These are phyloP conservation scores for Drosophila tropicalis DNA, from an alignment of 1,140 invertebrate genomes.

Conservation along the genomic window DNA sequence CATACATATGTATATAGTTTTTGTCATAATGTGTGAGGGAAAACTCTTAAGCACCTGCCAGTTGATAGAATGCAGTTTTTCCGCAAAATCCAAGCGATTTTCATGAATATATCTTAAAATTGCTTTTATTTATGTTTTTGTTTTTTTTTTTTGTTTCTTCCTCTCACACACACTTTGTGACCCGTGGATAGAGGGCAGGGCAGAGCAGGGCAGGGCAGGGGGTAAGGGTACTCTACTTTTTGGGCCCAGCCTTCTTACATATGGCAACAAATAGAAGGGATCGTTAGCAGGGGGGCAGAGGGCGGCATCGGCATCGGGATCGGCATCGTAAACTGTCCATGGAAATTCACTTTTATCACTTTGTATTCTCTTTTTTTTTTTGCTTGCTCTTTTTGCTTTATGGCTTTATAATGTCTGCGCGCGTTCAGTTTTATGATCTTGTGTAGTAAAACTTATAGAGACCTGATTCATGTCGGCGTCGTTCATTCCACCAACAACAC, in stretches of 20 bases:
- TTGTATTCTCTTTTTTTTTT: slow-evolving; percentile 7
- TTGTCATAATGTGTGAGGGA: neutral
- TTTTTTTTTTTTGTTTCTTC: neutral
- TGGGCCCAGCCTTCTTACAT: slow-evolving; percentile 8
- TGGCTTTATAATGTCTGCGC: slow-evolving; percentile 22
- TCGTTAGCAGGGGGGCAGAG: too few species aligned
- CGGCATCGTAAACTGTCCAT: slow-evolving; percentile 21
- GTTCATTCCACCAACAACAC: slow-evolving; percentile 3
- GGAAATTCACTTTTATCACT: slow-evolving; percentile 24
- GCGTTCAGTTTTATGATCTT: slow-evolving; percentile 19
- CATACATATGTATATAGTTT: neutral
- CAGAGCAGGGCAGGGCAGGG: too few species aligned
- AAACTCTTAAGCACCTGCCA: slow-evolving; percentile 17
- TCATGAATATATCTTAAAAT: neutral
- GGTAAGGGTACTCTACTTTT: neutral
- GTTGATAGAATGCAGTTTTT: slow-evolving; percentile 22
- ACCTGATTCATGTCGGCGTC: slow-evolving; percentile 18
- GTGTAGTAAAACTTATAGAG: slow-evolving; percentile 23
- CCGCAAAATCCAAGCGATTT: neutral
- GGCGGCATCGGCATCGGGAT: neutral
- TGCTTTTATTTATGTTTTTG: neutral
- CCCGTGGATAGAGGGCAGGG: neutral
- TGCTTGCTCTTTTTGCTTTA: slow-evolving; percentile 13
- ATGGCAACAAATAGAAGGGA: neutral
- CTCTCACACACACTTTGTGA: slow-evolving; percentile 1